Conservation (phyloP, 2,888 invertebrate species). For the Ypsolopha sequella region DNA sequence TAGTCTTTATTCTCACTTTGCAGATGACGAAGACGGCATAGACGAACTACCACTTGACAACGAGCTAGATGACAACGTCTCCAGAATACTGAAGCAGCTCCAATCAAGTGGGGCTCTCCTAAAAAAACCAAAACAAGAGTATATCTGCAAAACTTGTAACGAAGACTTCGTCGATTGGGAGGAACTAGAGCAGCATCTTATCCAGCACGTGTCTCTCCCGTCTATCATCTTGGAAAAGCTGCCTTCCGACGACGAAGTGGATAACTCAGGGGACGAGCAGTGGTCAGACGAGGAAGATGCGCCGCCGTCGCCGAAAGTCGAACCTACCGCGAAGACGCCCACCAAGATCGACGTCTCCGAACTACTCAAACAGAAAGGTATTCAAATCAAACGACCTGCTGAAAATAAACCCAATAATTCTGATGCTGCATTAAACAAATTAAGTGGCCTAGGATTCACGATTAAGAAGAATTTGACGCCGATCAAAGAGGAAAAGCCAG, state of each 20-base stretch:
- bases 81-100: slow-evolving; percentile 41
- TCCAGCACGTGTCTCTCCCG: slow-evolving; percentile 70
- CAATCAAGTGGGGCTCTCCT: slow-evolving; percentile 46
- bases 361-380: slow-evolving; percentile 45
- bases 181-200: slow-evolving; percentile 61
- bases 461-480: slow-evolving; percentile 51
- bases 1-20: slow-evolving; percentile 16
- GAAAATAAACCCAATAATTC: slow-evolving; percentile 28
- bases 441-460: slow-evolving; percentile 57
- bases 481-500: slow-evolving; percentile 43
- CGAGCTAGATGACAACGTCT: slow-evolving; percentile 31
- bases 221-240: slow-evolving; percentile 56
- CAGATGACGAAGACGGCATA: slow-evolving; percentile 17
- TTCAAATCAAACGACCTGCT: slow-evolving; percentile 42
- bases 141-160: slow-evolving; percentile 64
- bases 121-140: slow-evolving; percentile 48
- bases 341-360: slow-evolving; percentile 58
- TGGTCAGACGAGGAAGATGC: slow-evolving; percentile 59
- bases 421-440: slow-evolving; percentile 44
- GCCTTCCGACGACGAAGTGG: slow-evolving; percentile 64
- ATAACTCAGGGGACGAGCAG: slow-evolving; percentile 49
- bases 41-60: slow-evolving; percentile 12
- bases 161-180: slow-evolving; percentile 55
- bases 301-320: slow-evolving; percentile 19
- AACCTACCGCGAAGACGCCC: slow-evolving; percentile 26